These are phyloP conservation scores for Neodon shergylaensis DNA, from an alignment of 2,113 vertebrate genomes.

Conservation along the genomic window DNA sequence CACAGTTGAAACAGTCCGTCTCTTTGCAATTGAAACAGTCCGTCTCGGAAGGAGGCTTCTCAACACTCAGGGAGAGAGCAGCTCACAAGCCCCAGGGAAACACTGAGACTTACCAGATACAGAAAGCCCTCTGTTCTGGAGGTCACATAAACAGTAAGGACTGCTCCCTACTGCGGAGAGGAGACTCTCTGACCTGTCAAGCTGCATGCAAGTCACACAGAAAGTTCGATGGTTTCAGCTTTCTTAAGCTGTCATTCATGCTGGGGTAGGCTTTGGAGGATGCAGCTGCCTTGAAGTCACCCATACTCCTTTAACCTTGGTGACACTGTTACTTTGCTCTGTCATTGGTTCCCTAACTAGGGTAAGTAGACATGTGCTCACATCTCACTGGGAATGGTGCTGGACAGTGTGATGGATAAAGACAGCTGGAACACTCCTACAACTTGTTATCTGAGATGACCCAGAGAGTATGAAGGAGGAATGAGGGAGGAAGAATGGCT, in stretches of 20 bases:
- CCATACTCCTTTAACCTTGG: background rate
- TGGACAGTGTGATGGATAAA: background rate
- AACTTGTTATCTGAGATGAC: background rate
- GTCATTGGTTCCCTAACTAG: background rate
- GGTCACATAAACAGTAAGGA: background rate
- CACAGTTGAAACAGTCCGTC: too few species aligned
- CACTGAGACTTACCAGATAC: background rate
- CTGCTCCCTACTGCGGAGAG: background rate
- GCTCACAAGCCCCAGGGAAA: background rate
- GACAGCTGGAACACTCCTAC: background rate
- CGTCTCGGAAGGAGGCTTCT: background rate
- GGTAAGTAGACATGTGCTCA: background rate
- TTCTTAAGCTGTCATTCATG: background rate
- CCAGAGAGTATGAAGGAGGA: background rate
- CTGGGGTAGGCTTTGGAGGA: background rate
- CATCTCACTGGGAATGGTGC: background rate
- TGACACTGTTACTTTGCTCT: background rate
- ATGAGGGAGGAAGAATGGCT: too few species aligned
- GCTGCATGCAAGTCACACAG: background rate
- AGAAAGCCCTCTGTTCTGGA: background rate
- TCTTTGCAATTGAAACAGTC: background rate
- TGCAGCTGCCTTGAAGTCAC: background rate
- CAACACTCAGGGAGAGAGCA: background rate
- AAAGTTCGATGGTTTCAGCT: background rate
- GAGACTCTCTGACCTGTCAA: background rate